Base-by-base conservation (phyloP, 2,797 vertebrate genomes). In the Australoheros facetus region DNA sequence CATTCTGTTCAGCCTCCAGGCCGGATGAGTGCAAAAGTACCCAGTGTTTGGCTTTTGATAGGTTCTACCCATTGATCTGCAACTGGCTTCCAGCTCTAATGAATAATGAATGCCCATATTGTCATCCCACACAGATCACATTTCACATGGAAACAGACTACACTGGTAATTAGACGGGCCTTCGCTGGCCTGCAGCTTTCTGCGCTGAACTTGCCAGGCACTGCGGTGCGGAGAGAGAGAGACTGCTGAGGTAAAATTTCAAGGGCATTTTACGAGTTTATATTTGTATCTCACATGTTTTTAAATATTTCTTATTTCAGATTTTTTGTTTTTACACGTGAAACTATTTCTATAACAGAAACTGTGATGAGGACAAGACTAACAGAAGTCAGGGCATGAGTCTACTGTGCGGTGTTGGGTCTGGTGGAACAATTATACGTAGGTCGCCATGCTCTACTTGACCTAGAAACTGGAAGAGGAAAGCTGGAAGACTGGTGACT, bases 91-190 rank as follows among this genome's bases (percentile, higher is more conserved):
- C 77, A 87, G 88, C 87, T 77, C 86, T 89, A 77, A 94, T 96
- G 93, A 95, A 96, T 95, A 95, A 96, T 95, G 95, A 96, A 96
- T 94, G 92, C 86, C 62, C 92, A 90, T 92, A 93, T 93, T 95
- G 94, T 95, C 93, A 94, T 93, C 91, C 77, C 55, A 66, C 88
- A 92, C 74, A 85, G 93, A 95, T 96, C 93, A 84, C 78, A 89
- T 96, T 96, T 95, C 95, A 94, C 83, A 89, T 88, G 89, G 92
- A 89, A 92, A 84, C 77, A 60, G 85, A 80, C 91, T 78, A 85
- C 80, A 54, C 81, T 90, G 84, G 88, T 94, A 91, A 94, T 93
- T 91, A 93, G 90, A 89, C 77, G 81, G 82, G 87, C 81, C 88
- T 87, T 81, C 73, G 59, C 84, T 86, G 85, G 88, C 81, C 85